Evolutionary conservation across 2,113 vertebrate species (phyloP), one percentile per base, ranked within the genome.

Genomic region (Telmatochromis sp.): DNA sequence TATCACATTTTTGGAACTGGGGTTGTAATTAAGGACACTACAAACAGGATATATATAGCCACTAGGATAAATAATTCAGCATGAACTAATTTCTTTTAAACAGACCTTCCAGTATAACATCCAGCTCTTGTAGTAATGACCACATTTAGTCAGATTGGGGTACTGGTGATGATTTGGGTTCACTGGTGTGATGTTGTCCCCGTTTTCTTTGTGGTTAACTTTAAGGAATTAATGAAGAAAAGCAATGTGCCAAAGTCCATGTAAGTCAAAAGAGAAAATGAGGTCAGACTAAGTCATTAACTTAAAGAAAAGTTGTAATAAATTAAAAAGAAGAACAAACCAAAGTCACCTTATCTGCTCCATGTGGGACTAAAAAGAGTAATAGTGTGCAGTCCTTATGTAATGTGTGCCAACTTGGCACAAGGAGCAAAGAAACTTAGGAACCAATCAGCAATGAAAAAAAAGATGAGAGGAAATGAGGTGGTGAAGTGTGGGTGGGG

Each of bases 151-250:
- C 57, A 60, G 8, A 6, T 6, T 60, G 23, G 23, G 23, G 23
- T 26, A 26, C 23, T 26, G 14, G 57, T 33, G 15, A 33, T 60
- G 15, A 33, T 60, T 60, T 60, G 28, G 28, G 8, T 31, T 60
- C 57, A 17, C 8, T 60, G 57, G 57, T 60, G 57, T 1, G 8
- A 60, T 60, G 28, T 2, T n/a, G 6, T 35, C 31, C 17, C 17
- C 0, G 0, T 35, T 65, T 65, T 12, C 4, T 65, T 65, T 65
- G 60, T 65, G 60, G 31, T 65, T 35, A 65, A 0, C 0, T 35
- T 63, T 35, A 35, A n/a, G 31, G 31, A 35, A 35, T 63, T 63
- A 60, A 60, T 60, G 9, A 33, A 63, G 31, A 63, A 63, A 35
- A 35, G 58, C 31, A 35, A 63, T 63, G 58, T 35, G 58, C 58